These are phyloP conservation scores for Nomada fabriciana DNA, from an alignment of 2,888 invertebrate species.

Conservation along the genomic window DNA sequence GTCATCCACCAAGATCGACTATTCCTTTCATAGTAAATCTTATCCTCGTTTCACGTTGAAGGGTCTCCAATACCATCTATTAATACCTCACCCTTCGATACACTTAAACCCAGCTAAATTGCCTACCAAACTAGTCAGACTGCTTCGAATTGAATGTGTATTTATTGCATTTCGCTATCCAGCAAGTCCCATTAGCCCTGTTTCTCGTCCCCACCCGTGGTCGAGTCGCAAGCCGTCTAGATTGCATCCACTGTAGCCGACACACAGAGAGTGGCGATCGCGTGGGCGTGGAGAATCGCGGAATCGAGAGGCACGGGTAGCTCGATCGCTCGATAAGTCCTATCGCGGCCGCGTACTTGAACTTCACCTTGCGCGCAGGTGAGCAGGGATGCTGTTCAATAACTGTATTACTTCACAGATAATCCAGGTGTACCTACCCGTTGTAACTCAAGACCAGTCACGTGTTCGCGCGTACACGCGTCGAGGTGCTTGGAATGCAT, in stretches of 20 bases:
- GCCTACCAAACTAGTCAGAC: background rate
- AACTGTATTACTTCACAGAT: constrained; percentile 47
- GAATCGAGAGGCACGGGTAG: constrained; percentile 41
- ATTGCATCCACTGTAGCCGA: background rate
- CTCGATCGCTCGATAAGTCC: constrained; percentile 59
- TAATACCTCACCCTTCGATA: background rate
- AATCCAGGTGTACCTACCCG: background rate
- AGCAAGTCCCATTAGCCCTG: constrained; percentile 18
- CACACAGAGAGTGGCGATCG: constrained; percentile 10
- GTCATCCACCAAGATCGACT: background rate
- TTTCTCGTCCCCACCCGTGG: background rate
- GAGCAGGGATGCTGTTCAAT: constrained; percentile 44
- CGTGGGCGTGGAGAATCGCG: constrained; percentile 52
- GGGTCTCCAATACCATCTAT: background rate
- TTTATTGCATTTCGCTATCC: constrained; percentile 19
- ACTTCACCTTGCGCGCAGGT: constrained; percentile 34
- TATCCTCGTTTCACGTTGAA: background rate
- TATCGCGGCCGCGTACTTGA: constrained; percentile 46
- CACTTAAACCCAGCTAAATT: background rate
- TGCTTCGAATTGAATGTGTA: constrained; percentile 4
- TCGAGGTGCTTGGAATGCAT: constrained; percentile 14
- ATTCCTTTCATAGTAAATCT: background rate
- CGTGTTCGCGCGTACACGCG: background rate
- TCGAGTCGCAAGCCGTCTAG: background rate
- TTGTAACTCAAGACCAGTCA: constrained; percentile 7